These are phyloP conservation scores for Himalopsyche phryganea DNA, from an alignment of 1,140 invertebrate species.

Conservation along the genomic window DNA sequence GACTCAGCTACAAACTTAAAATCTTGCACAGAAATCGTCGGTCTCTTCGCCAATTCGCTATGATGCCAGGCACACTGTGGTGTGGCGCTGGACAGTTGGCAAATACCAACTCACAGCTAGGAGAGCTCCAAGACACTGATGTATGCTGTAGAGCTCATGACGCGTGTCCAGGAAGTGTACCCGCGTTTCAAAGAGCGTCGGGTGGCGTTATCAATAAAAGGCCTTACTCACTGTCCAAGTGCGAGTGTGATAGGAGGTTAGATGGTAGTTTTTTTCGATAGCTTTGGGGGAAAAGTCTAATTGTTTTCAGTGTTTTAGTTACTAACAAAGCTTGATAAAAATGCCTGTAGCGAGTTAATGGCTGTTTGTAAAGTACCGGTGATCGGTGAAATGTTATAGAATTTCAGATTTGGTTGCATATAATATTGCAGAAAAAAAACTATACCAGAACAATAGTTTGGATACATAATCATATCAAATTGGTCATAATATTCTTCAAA, in stretches of 20 bases:
- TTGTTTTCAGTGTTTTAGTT: too few relatives aligned
- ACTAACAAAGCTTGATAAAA: too few relatives aligned
- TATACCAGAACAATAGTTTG: too few relatives aligned
- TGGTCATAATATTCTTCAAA: too few relatives aligned
- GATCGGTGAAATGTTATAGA: too few relatives aligned
- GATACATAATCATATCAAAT: too few relatives aligned
- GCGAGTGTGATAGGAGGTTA: constrained; percentile 79
- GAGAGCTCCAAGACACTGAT: constrained; percentile 65
- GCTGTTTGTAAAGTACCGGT: too few relatives aligned
- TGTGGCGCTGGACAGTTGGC: constrained; percentile 72
- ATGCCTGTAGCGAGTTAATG: too few relatives aligned
- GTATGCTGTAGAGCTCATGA: constrained; percentile 81
- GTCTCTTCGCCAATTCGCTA: constrained; percentile 56
- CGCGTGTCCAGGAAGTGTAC: constrained; percentile 66
- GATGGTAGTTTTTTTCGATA: not conserved
- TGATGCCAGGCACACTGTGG: constrained; percentile 78
- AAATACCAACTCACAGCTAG: constrained; percentile 60
- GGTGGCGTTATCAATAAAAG: constrained; percentile 71
- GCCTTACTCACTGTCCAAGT: constrained; percentile 82
- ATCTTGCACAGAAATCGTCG: constrained; percentile 26
- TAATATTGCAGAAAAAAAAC: too few relatives aligned
- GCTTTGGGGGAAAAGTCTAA: too few relatives aligned
- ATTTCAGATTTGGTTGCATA: too few relatives aligned
- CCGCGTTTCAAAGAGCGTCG: constrained; percentile 64
- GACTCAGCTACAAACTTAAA: not conserved